Conservation (phyloP, 2,797 vertebrate species). For the Phaenicophaeus curvirostris region DNA sequence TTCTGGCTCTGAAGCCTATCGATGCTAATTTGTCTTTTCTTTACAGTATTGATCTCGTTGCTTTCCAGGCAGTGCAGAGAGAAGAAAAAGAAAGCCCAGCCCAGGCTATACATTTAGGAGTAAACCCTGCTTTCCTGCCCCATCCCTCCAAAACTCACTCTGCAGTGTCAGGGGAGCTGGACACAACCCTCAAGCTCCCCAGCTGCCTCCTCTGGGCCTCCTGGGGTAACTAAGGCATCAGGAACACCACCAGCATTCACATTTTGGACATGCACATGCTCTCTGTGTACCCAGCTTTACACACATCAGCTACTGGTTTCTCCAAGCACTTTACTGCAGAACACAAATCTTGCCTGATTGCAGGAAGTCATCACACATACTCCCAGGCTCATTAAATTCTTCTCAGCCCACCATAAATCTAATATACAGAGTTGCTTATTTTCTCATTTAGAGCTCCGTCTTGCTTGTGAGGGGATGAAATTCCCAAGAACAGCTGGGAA, state of each 20-base stretch:
- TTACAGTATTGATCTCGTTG: not conserved
- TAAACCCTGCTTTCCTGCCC: not conserved
- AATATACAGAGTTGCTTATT: not conserved
- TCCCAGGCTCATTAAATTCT: not conserved
- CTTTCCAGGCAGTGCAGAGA: not conserved
- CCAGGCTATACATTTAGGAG: not conserved
- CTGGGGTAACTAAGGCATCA: rapidly evolving
- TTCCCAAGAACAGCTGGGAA: not conserved
- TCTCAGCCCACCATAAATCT: not conserved
- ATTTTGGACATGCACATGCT: rapidly evolving
- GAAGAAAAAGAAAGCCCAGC: not conserved
- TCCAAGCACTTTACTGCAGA: not conserved
- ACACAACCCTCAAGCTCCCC: rapidly evolving
- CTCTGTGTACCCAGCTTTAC: not conserved
- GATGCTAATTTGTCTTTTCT: not conserved
- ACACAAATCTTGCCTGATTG: not conserved
- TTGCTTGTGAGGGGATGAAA: not conserved
- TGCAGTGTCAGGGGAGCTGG: rapidly evolving
- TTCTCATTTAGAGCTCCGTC: not conserved
- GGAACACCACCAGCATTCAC: rapidly evolving
- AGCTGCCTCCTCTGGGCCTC: not conserved
- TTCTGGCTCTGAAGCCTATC: not conserved
- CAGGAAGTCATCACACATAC: not conserved
- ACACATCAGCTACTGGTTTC: not conserved
- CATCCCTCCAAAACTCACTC: rapidly evolving